phyloP scores from a whole-genome alignment of 2,797 vertebrate genomes.

The Periparus ater region DNA sequence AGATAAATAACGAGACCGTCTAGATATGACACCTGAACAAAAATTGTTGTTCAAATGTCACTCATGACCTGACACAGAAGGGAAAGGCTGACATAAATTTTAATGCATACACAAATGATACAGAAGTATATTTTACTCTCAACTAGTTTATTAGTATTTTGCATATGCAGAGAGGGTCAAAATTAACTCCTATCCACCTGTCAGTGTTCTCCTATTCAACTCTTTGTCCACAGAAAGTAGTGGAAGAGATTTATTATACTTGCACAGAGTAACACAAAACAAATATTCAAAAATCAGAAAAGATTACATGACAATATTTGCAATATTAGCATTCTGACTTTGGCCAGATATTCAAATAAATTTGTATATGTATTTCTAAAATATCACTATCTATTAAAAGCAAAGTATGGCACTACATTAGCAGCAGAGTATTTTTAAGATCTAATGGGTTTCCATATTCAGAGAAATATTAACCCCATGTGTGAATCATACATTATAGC shows the following conservation, averaged over 20 bases:
- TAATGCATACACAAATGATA: neutral
- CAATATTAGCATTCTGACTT: neutral
- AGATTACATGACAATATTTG: neutral
- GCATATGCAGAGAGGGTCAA: neutral
- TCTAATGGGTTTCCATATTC: neutral
- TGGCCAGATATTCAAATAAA: neutral
- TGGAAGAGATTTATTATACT: neutral
- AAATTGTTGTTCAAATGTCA: slow-evolving; percentile 43
- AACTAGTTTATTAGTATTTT: slow-evolving; percentile 1
- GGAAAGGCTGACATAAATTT: neutral
- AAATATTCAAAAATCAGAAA: neutral
- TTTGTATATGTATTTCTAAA: neutral
- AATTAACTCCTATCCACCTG: neutral
- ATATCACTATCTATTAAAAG: neutral
- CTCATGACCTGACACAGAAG: slow-evolving; percentile 11
- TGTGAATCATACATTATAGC: neutral
- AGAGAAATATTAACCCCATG: neutral
- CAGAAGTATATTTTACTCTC: neutral
- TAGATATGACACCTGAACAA: slow-evolving; percentile 15
- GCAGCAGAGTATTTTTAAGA: neutral
- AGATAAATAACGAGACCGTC: slow-evolving; percentile 18
- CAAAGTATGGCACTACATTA: neutral
- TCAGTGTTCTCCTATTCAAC: slow-evolving; percentile 6
- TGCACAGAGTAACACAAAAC: neutral
- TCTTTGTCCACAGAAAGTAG: neutral